Evolutionary conservation across 2,888 invertebrate species (phyloP).

Genomic region (Temnothorax rugatulus): DNA sequence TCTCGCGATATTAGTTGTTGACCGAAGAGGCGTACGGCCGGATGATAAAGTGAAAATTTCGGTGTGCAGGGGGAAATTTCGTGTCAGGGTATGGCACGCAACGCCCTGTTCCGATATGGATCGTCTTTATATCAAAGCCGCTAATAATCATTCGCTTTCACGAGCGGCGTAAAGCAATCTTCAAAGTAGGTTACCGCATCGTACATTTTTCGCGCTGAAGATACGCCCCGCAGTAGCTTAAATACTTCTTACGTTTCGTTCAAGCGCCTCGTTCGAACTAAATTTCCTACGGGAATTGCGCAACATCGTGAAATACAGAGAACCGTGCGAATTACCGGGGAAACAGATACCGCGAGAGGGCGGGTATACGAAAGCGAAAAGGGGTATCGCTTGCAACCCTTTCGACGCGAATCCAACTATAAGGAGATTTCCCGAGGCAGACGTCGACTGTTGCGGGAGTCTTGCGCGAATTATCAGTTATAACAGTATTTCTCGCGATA

Average conservation of each 20-base stretch:
- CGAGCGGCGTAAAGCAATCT: not conserved
- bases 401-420: slow-evolving; percentile 63
- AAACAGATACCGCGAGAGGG: slow-evolving; percentile 4
- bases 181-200: not conserved
- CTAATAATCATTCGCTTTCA: not conserved
- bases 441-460: slow-evolving; percentile 66
- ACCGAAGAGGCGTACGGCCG: slow-evolving; percentile 29
- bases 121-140: not conserved
- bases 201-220: not conserved
- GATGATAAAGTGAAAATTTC: slow-evolving; percentile 51
- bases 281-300: slow-evolving; percentile 55
- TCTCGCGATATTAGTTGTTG: slow-evolving; percentile 80
- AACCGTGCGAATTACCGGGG: slow-evolving; percentile 20
- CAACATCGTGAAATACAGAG: slow-evolving; percentile 37
- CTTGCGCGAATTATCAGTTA: slow-evolving; percentile 77
- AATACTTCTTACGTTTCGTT: slow-evolving; percentile 45
- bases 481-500: slow-evolving; percentile 84
- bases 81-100: not conserved
- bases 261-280: slow-evolving; percentile 36
- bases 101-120: not conserved
- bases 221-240: not conserved
- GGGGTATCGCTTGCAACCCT: slow-evolving; percentile 77
- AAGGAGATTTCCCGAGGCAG: slow-evolving; percentile 68
- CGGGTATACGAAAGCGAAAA: slow-evolving; percentile 10
- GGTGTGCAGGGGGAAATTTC: not conserved